Base-by-base conservation (phyloP, 2,113 vertebrate species). In the Ciconia boyciana region DNA sequence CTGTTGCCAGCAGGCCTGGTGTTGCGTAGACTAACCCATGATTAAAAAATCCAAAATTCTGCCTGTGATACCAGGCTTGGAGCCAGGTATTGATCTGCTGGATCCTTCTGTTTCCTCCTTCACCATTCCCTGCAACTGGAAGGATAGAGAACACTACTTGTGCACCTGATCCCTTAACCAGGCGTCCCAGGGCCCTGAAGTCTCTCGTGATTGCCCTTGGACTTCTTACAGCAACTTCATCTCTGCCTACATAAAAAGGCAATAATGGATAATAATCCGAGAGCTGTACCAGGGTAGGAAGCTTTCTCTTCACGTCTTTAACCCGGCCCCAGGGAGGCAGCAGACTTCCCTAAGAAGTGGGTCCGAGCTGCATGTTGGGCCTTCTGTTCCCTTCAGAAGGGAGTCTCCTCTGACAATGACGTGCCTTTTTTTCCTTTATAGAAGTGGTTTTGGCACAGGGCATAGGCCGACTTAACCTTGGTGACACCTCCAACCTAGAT, bases 351-450 rank as follows among this genome's bases (percentile, higher is more conserved):
- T 11, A 31, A 26, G 16, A 17, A 55, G 54, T 31, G 54, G 48
- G 60, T 52, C 48, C 3, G 1, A 17, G 26, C 24, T 0, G 17
- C 13, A 7, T 34, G 3, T 7, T 34, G 13, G 13, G 31, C 13
- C 31, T 34, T 79, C 29, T 64, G 22, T 64, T 52, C 54, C 54
- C 54, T 10, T 1, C 54, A 55, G 29, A 55, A 55, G 54, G 36
- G 36, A 29, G 28, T 31, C 54, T 31, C 25, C 54, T 31, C 7
- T 18, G 54, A 11, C 54, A 18, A 3, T 55, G 54, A 11, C 29
- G 2, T 3, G 3, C 31, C 54, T 31, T 55, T 19, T 55, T 31
- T 55, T 55, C 54, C 54, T 18, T 31, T 31, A 55, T 31, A 29
- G 54, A 55, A 55, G 54, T 2, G 2, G 29, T 19, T 55, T 55